phyloP scores from a whole-genome alignment of 2,113 vertebrate species.

The Acanthisitta chloris region DNA sequence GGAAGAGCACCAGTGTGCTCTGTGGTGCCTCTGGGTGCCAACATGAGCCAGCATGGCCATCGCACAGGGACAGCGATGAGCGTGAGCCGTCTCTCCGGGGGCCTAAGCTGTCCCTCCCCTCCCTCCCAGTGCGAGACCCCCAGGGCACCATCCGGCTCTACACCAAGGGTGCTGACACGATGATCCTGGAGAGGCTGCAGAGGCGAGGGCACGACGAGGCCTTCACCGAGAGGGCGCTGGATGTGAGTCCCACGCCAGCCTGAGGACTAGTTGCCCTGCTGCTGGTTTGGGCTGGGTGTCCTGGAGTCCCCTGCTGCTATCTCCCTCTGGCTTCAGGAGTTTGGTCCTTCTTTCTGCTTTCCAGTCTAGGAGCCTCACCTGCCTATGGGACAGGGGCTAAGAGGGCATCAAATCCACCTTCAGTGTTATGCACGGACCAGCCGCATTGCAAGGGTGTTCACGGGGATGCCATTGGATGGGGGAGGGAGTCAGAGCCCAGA shows the following conservation, averaged over 20 bases:
- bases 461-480: not conserved
- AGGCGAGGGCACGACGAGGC: conserved; percentile 50
- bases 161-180: conserved; percentile 90
- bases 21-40: not conserved
- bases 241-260: conserved; percentile 69
- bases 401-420: not conserved
- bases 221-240: conserved; percentile 76
- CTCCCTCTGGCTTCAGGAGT: not conserved
- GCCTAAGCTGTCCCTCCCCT: not conserved
- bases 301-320: not conserved
- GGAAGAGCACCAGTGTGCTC: not conserved
- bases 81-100: not conserved
- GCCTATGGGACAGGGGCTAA: not conserved
- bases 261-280: not conserved
- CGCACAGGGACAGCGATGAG: rapidly evolving
- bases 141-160: conserved; percentile 87
- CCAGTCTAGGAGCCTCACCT: not conserved
- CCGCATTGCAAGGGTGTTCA: not conserved
- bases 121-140: conserved; percentile 81
- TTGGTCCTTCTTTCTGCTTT: not conserved
- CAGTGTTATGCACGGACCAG: not conserved
- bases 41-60: not conserved
- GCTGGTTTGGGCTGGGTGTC: not conserved
- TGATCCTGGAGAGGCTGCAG: conserved; percentile 82
- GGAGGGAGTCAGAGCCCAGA: not conserved